Base-by-base conservation (phyloP, 2,113 vertebrate genomes). In the Chascanopsetta lugubris region DNA sequence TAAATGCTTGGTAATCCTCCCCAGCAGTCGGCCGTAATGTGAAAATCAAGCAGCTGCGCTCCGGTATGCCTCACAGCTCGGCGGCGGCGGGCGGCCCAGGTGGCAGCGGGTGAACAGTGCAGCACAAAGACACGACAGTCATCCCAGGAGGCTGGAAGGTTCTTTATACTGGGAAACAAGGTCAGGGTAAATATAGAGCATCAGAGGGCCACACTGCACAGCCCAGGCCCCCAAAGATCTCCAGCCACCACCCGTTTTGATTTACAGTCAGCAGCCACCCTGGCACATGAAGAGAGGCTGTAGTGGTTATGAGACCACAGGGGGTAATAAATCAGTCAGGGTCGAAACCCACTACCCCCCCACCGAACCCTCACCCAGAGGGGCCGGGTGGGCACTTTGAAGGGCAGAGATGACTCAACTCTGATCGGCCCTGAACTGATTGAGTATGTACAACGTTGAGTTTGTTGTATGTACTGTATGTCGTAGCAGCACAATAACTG, bases 161-260 rank as follows among this genome's bases (percentile, higher is more conserved):
- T 74, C 79, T 87, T 84, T 80, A 86, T 83, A 84, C 77, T 80
- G 76, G 75, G 78, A 82, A 81, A 83, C 84, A 88, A 90, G 91
- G 90, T 91, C 90, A 82, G 34, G 77, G 73, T 87, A 90, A 88
- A 91, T 87, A 89, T 89, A 91, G 85, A 70, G 42, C n/a, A n/a
- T n/a, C 46, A 18, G 15, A 34, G 75, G 72, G 75, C 69, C 51
- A 75, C 67, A 54, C 64, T 77, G 59, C 67, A 61, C 57, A 77
- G 54, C n/a, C 55, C 0, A 8, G 68, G 79, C 40, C 77, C 71
- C 77, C 71, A 75, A 83, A 75, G 69, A 79, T 72, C 36, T 76
- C 49, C 43, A 56, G 29, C 68, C 43, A 56, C 25, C 68, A 79
- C 65, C 38, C 75, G 76, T 22, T 77, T 70, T 82, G 80, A 85